Evolutionary conservation across 2,888 invertebrate genomes (phyloP).

Genomic region (Dryobota labecula): DNA sequence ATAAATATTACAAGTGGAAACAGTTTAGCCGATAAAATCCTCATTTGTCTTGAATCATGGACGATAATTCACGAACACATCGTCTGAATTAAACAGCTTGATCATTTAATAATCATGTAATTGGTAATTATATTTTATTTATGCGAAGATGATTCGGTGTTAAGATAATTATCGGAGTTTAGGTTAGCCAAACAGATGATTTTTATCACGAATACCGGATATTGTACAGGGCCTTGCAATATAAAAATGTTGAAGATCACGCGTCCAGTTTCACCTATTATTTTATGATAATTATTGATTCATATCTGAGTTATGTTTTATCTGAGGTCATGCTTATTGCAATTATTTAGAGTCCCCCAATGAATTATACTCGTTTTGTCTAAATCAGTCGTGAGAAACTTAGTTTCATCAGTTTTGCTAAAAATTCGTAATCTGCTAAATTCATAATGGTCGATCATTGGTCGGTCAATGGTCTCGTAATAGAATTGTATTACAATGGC

Average conservation of each 20-base stretch:
- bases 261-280: conserved; percentile 63
- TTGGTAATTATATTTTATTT: conserved; percentile 52
- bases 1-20: conserved; percentile 32
- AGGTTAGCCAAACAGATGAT: conserved; percentile 53
- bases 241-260: conserved; percentile 49
- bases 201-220: conserved; percentile 69
- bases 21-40: conserved; percentile 27
- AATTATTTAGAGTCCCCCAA: conserved; percentile 16
- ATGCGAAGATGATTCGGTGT: conserved; percentile 43
- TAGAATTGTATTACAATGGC: no score
- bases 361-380: background rate
- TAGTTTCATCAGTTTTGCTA: no score
- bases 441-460: no score
- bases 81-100: conserved; percentile 13
- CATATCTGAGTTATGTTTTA: conserved; percentile 31
- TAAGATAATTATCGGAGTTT: conserved; percentile 49
- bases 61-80: conserved; percentile 17
- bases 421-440: no score
- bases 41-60: conserved; percentile 46
- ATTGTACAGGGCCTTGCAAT: conserved; percentile 54
- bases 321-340: conserved; percentile 32
- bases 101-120: conserved; percentile 44
- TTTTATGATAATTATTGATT: conserved; percentile 48
- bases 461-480: no score
- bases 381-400: conserved; percentile 6